Evolutionary conservation across 2,113 vertebrate genomes (phyloP), one percentile per base, ranked within the genome.

Genomic region (Morone saxatilis): DNA sequence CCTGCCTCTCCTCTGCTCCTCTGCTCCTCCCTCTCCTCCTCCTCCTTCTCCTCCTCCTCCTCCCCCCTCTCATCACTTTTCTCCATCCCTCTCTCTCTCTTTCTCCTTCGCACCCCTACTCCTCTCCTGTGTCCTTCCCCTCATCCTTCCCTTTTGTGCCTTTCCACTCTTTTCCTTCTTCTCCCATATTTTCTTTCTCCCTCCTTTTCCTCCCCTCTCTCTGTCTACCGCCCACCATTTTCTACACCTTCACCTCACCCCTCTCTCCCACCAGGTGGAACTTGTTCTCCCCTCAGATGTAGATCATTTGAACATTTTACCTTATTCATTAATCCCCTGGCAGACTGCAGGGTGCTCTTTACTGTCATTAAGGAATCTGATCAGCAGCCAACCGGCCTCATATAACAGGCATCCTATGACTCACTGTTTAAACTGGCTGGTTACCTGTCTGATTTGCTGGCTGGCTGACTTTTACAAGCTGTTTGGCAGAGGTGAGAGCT

Each of bases 1-100:
- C 62, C 88, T 84, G 76, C 88, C 85, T 87, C 75, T 50, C 67
- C 78, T 76, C 88, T 83, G 80, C 86, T 89, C 86, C 84, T 78
- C 66, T 57, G 19, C 79, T 71, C 79, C 90, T 66, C 69, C 83
- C 79, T 76, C 68, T 77, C 31, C 3, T 4, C 31, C 31, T 31
- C 2, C 51, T 53, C 19, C 20, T 22, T 56, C 74, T 67, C 41
- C 53, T 59, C 72, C 45, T 71, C 79, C 90, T 69, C 69, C 84
- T 78, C 31, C 31, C 31, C 31, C 88, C 80, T 66, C 79, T 71
- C 80, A 70, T 80, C 81, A 60, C 63, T 83, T 80, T 73, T 73
- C 67, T 85, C 83, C 85, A 68, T 86, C 83, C 40, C 74, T 68
- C 79, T 7, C 56, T 65, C 17, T 25, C 51, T 53, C 19, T 53